Evolutionary conservation across 2,113 vertebrate species (phyloP).

Genomic region (Centropus unirufus): DNA sequence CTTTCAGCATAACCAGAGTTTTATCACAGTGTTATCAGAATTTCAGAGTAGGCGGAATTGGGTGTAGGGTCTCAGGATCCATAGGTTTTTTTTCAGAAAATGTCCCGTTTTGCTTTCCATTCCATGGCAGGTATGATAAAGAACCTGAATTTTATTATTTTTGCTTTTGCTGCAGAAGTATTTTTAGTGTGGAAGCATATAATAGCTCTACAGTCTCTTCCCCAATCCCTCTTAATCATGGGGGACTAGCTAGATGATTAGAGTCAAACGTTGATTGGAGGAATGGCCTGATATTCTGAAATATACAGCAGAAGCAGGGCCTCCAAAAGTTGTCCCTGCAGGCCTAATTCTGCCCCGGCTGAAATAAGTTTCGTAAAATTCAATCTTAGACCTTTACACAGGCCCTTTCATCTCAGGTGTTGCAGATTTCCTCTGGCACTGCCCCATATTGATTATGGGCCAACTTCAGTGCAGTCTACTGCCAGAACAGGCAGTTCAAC

Average conservation of each 20-base stretch:
- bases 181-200: background rate
- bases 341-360: background rate
- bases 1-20: background rate
- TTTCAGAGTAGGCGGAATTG: fast-evolving
- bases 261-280: background rate
- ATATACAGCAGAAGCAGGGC: background rate
- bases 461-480: background rate
- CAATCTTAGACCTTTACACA: background rate
- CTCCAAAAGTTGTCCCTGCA: background rate
- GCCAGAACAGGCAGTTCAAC: constrained; percentile 12
- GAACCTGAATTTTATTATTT: background rate
- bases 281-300: background rate
- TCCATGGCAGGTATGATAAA: background rate
- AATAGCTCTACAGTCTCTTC: background rate
- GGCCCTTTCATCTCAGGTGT: background rate
- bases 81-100: background rate
- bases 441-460: background rate
- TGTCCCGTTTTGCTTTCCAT: background rate
- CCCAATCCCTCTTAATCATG: fast-evolving
- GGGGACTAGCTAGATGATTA: background rate
- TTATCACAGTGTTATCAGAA: background rate
- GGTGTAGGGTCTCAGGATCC: background rate
- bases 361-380: background rate
- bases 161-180: background rate
- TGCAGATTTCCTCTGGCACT: constrained; percentile 12